These are phyloP conservation scores for Psittacula echo DNA, from an alignment of 2,797 vertebrate genomes.

Conservation along the genomic window DNA sequence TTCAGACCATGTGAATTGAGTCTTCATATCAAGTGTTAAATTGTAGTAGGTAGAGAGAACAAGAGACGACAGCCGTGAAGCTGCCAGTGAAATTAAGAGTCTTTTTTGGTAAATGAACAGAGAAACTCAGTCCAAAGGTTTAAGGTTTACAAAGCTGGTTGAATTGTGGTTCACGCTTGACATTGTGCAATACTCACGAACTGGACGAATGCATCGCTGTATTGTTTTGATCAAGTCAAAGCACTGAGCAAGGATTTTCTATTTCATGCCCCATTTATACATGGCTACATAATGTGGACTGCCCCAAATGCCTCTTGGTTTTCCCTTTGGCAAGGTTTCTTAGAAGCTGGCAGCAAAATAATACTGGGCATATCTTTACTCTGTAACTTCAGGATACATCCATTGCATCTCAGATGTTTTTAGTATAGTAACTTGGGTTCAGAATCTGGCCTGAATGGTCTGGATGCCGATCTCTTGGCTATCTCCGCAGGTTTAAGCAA, in stretches of 20 bases:
- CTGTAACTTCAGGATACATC: background rate
- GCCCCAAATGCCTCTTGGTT: background rate
- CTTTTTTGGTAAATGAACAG: background rate
- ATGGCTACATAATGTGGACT: rapidly evolving
- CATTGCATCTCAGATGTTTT: background rate
- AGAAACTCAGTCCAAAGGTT: background rate
- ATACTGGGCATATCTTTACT: rapidly evolving
- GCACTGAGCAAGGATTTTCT: background rate
- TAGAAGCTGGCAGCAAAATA: background rate
- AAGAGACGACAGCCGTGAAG: background rate
- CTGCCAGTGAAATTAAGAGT: background rate
- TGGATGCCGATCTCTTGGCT: background rate
- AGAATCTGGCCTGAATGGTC: background rate
- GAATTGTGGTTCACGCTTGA: background rate
- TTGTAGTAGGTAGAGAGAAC: background rate
- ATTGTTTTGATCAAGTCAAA: background rate
- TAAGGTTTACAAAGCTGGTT: background rate
- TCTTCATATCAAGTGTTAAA: background rate
- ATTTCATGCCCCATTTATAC: background rate
- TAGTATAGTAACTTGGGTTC: background rate
- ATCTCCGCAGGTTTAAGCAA: background rate
- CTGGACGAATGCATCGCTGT: background rate
- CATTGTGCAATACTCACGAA: background rate
- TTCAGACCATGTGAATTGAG: background rate
- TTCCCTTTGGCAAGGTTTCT: background rate